Percentiles rank a stretch among this genome's conserved stretches.
These are phyloP conservation scores for Orius insidiosus DNA, from an alignment of 1,140 invertebrate genomes.

Conservation along the genomic window DNA sequence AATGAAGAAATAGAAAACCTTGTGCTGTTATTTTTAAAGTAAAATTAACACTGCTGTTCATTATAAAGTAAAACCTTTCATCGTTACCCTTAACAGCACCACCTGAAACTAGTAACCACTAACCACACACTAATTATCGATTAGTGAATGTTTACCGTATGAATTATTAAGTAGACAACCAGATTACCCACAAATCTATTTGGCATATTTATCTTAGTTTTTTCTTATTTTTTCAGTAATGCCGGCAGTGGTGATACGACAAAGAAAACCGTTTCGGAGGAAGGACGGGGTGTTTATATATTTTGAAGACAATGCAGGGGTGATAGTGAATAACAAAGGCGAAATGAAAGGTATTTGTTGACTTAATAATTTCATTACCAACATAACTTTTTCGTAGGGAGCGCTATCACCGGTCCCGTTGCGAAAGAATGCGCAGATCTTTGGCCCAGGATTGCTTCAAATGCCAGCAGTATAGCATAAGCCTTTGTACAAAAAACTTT, in stretches of 20 bases:
- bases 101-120: too few relatives aligned
- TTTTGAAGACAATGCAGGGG: conserved; percentile 82
- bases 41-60: too few relatives aligned
- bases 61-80: too few relatives aligned
- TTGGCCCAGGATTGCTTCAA: conserved; percentile 98
- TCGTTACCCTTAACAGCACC: too few relatives aligned
- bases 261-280: conserved; percentile 94
- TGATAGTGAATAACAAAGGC: conserved; percentile 3
- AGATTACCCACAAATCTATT: too few relatives aligned
- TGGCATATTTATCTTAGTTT: too few relatives aligned
- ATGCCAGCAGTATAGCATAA: conserved; percentile 91
- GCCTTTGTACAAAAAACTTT: conserved; percentile 1
- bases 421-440: conserved; percentile 99
- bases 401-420: conserved; percentile 96
- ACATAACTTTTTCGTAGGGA: conserved; percentile 34
- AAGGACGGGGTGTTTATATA: conserved; percentile 98
- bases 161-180: too few relatives aligned
- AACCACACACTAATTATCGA: too few relatives aligned
- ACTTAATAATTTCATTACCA: not conserved
- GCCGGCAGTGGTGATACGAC: conserved; percentile 96
- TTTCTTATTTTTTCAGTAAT: conserved; percentile 50
- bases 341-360: conserved; percentile 1
- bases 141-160: too few relatives aligned
- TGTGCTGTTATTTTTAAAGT: too few relatives aligned
- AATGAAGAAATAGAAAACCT: too few relatives aligned